Base-by-base conservation (phyloP, 2,888 invertebrate species). In the Resseliella maxima region DNA sequence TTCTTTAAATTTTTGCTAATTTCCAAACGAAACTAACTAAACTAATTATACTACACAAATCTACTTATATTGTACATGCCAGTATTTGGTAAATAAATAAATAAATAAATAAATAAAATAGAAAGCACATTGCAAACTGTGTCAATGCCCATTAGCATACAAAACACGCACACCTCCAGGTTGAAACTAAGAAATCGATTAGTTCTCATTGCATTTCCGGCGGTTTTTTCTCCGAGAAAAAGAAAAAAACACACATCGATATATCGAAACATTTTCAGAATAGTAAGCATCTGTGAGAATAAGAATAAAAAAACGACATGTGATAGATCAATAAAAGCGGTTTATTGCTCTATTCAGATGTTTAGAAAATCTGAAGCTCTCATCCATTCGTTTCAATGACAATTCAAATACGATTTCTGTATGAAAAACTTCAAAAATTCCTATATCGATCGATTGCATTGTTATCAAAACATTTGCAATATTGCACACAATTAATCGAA, bases 291-390 rank as follows among this genome's bases (percentile, higher is more conserved):
- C 72, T 31, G 31, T 31, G 31, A 72, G 15, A 72, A 72, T 2
- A 1, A 31, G 31, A 0, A 72, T 31, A 31, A 15, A 72, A 72
- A 15, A 72, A 72, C 18, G 31, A 35, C 31, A 31, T 31, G 59
- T 59, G 72, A 72, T 35, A 72, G 27, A 72, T 35, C 72, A 12
- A 72, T 72, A 72, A 72, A 72, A 15, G 72, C 72, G 72, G 31
- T 72, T 72, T 59, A 59, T 59, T 59, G 59, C 24, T n/a, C 2
- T 31, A 31, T 72, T 72, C 72, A 72, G 72, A 72, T 72, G 72
- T 72, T 27, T 72, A 72, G 72, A 72, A 72, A 31, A 72, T 72
- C 72, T 72, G 35, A 72, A 72, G 31, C 15, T 72, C 35, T 18
- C 72, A 72, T 72, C 35, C 72, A 72, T 72, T 27, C n/a, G 72